These are phyloP conservation scores for Apogon talboti DNA, from an alignment of 2,797 vertebrate genomes.

Conservation along the genomic window DNA sequence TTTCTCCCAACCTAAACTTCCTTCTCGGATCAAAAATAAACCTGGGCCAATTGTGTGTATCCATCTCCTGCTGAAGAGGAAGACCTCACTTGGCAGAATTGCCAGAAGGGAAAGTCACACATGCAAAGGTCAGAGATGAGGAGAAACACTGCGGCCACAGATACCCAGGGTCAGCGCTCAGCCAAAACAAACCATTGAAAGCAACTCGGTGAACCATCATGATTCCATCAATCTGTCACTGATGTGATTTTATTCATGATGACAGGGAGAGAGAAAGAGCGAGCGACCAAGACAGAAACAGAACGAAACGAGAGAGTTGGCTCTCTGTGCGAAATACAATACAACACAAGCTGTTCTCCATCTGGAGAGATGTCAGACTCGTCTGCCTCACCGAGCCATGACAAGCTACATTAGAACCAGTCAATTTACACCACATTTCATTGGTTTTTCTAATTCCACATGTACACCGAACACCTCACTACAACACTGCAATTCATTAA, in stretches of 20 bases:
- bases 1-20: conserved; percentile 66
- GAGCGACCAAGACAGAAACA: conserved; percentile 24
- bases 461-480: background rate
- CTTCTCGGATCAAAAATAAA: conserved; percentile 69
- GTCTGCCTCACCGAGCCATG: conserved; percentile 65
- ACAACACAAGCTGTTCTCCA: conserved; percentile 75
- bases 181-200: conserved; percentile 72
- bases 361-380: conserved; percentile 72
- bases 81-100: conserved; percentile 59
- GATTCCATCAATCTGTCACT: conserved; percentile 71
- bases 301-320: conserved; percentile 41
- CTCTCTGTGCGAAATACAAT: conserved; percentile 65
- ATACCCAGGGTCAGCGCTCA: conserved; percentile 58
- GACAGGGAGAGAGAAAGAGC: conserved; percentile 34
- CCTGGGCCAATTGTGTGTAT: conserved; percentile 51
- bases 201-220: conserved; percentile 61
- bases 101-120: conserved; percentile 47
- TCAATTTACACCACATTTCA: conserved; percentile 59
- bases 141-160: conserved; percentile 50
- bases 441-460: conserved; percentile 32
- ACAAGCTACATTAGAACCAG: conserved; percentile 56
- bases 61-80: conserved; percentile 56
- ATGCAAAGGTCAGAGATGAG: conserved; percentile 67
- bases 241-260: conserved; percentile 61
- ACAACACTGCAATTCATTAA: conserved; percentile 1